phyloP scores from a whole-genome alignment of 2,888 invertebrate genomes.

The Argyresthia goedartella region DNA sequence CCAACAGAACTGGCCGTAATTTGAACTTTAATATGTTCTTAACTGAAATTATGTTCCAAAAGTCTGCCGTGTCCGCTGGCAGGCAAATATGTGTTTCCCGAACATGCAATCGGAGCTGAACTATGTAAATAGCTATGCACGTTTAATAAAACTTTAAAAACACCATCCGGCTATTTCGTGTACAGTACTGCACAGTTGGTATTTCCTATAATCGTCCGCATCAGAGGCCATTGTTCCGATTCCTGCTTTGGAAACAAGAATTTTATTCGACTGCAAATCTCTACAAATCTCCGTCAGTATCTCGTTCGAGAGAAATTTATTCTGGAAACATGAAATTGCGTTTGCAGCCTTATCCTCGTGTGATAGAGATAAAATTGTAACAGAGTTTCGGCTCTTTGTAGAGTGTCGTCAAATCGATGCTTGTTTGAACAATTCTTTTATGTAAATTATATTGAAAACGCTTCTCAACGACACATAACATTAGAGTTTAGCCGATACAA shows the following conservation, averaged over 20 bases:
- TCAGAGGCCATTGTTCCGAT: background rate
- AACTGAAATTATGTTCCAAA: background rate
- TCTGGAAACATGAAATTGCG: background rate
- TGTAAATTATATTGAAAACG: conserved; percentile 19
- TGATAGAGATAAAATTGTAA: no score
- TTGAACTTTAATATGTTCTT: background rate
- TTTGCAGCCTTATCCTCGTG: no score
- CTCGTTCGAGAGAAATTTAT: background rate
- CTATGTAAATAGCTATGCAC: background rate
- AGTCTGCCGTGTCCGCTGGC: background rate
- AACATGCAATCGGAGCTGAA: background rate
- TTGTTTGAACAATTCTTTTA: conserved; percentile 25
- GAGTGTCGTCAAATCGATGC: conserved; percentile 21
- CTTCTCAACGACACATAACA: background rate
- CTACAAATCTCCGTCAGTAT: conserved; percentile 1
- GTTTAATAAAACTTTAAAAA: no score
- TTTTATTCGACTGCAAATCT: conserved; percentile 1
- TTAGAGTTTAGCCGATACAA: background rate
- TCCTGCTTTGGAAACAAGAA: background rate
- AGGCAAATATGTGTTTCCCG: background rate
- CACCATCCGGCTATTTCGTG: no score
- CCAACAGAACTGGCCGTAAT: background rate
- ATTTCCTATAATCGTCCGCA: background rate
- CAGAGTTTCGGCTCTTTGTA: background rate
- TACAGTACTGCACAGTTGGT: no score